A percentile compares a stretch with the other conserved stretches of the same genome.
These are phyloP conservation scores for Halcyon smyrnensis DNA, from an alignment of 2,797 vertebrate genomes.

Conservation along the genomic window DNA sequence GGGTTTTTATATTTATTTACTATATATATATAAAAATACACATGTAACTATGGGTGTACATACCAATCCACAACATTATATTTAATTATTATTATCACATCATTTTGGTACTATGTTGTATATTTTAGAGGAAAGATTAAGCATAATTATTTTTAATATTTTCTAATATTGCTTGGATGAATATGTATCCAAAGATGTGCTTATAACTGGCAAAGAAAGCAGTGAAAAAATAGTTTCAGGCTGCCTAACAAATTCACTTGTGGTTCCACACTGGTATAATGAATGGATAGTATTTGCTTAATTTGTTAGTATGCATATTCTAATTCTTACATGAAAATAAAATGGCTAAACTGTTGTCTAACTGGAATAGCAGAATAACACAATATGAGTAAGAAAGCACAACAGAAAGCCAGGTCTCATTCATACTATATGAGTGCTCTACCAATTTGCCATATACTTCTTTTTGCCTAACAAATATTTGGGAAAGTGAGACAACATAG, in stretches of 20 bases:
- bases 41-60: not conserved
- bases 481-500: not conserved
- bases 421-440: not conserved
- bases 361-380: not conserved
- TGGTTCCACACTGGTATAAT: not conserved
- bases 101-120: not conserved
- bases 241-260: not conserved
- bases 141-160: not conserved
- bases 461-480: not conserved
- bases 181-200: not conserved
- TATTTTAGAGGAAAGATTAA: not conserved
- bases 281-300: not conserved
- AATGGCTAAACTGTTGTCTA: not conserved
- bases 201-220: not conserved
- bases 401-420: not conserved
- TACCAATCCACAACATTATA: not conserved
- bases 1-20: not conserved
- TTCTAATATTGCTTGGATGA: not conserved
- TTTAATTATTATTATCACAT: not conserved
- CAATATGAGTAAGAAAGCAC: not conserved
- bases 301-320: not conserved
- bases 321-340: slow-evolving; percentile 9
- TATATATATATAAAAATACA: not conserved
- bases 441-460: not conserved
- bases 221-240: not conserved